Evolutionary conservation across 2,797 vertebrate species (phyloP).

Genomic region (Toxotes lorentzi): DNA sequence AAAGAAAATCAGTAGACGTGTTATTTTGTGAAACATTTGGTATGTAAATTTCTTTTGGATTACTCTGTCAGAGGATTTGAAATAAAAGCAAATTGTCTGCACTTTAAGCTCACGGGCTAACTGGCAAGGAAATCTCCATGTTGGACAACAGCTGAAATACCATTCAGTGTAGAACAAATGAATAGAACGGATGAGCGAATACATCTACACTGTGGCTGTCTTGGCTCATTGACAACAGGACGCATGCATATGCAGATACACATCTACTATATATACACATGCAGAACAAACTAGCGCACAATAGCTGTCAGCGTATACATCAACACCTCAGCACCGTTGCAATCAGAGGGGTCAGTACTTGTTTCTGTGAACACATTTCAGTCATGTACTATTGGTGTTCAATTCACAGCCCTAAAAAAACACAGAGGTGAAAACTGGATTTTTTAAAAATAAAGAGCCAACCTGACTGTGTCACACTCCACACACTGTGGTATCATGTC

Average conservation of each 20-base stretch:
- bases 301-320: constrained; percentile 11
- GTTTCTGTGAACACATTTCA: not conserved
- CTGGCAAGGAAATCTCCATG: constrained; percentile 10
- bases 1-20: not conserved
- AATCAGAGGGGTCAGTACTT: not conserved
- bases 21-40: constrained; percentile 1
- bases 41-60: constrained; percentile 27
- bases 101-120: not conserved
- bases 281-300: not conserved
- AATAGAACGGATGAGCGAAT: constrained; percentile 6
- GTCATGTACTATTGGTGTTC: not conserved
- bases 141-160: constrained; percentile 21
- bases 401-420: not conserved
- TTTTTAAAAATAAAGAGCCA: not conserved
- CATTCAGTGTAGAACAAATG: constrained; percentile 9
- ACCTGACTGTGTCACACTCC: not conserved
- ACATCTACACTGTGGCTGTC: constrained; percentile 18
- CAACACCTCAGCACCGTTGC: constrained; percentile 4
- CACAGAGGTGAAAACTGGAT: not conserved
- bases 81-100: not conserved
- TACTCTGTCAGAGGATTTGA: constrained; percentile 8
- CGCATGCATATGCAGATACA: constrained; percentile 6
- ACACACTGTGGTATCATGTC: constrained; percentile 1
- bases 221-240: constrained; percentile 19
- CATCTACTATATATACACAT: not conserved